Evolutionary conservation across 2,797 vertebrate species (phyloP).

Genomic region (Parauchenoglanis ngamensis): DNA sequence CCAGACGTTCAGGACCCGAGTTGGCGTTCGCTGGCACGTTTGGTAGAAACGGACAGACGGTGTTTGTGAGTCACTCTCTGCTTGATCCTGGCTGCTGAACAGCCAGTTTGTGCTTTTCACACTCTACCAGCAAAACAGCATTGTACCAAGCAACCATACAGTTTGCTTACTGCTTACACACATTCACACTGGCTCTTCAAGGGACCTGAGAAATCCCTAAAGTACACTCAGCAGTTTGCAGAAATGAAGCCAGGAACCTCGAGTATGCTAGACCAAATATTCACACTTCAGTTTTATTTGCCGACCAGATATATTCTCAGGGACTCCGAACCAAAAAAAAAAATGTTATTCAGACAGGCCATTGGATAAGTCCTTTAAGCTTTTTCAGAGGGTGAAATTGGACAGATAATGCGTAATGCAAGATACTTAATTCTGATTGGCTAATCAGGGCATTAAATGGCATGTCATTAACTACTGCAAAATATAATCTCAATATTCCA

Average conservation of each 20-base stretch:
- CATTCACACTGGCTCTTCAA: not conserved
- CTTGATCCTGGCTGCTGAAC: conserved; percentile 39
- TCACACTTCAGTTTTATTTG: not conserved
- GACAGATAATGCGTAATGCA: not conserved
- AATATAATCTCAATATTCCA: not conserved
- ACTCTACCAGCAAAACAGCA: conserved; percentile 29
- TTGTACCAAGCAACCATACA: conserved; percentile 15
- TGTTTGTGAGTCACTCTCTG: conserved; percentile 44
- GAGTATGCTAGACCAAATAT: not conserved
- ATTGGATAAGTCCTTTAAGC: not conserved
- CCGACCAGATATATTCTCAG: not conserved
- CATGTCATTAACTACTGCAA: not conserved
- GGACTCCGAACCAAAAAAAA: not conserved
- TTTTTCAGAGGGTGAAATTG: not conserved
- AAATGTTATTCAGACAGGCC: not conserved
- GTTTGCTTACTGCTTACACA: conserved; percentile 25
- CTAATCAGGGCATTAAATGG: not conserved
- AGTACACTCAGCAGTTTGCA: not conserved
- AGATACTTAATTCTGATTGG: not conserved
- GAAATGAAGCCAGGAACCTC: not conserved
- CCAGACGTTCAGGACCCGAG: not conserved
- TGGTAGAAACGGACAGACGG: conserved; percentile 48
- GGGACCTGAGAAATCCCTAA: not conserved
- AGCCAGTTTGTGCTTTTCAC: conserved; percentile 24
- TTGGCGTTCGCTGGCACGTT: not conserved